These are phyloP conservation scores for Actias luna DNA, from an alignment of 2,888 invertebrate species.

Conservation along the genomic window DNA sequence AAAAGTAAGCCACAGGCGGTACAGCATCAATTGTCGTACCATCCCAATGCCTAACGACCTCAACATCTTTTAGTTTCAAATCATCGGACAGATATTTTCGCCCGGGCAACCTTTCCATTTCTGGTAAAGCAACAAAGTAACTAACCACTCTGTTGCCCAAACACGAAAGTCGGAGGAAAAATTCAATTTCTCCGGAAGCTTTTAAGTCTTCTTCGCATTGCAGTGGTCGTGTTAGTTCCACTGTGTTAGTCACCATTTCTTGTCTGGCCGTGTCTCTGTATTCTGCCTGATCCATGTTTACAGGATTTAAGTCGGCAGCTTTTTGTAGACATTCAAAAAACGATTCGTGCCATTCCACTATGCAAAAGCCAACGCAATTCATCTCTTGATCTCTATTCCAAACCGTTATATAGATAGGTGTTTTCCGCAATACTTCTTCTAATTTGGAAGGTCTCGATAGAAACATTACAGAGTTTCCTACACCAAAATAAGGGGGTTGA, in stretches of 20 bases:
- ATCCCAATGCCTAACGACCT: slow-evolving; percentile 74
- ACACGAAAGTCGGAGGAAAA: slow-evolving; percentile 64
- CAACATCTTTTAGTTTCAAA: slow-evolving; percentile 66
- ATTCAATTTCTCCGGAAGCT: slow-evolving; percentile 68
- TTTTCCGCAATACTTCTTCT: slow-evolving; percentile 60
- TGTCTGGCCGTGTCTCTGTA: slow-evolving; percentile 59
- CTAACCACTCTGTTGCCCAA: slow-evolving; percentile 67
- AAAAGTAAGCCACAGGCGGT: slow-evolving; percentile 70
- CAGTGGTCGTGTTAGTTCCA: slow-evolving; percentile 56
- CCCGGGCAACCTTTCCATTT: slow-evolving; percentile 73
- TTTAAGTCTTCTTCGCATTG: slow-evolving; percentile 74
- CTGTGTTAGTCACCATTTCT: slow-evolving; percentile 68
- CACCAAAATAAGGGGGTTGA: slow-evolving; percentile 72
- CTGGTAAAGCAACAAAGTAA: slow-evolving; percentile 66
- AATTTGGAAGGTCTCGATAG: slow-evolving; percentile 67
- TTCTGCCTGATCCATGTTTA: slow-evolving; percentile 66
- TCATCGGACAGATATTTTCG: slow-evolving; percentile 69
- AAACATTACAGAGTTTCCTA: slow-evolving; percentile 71
- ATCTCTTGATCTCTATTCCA: slow-evolving; percentile 74
- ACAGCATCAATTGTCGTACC: slow-evolving; percentile 65
- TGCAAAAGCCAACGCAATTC: slow-evolving; percentile 64
- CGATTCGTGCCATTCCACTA: slow-evolving; percentile 66
- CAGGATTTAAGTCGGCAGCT: slow-evolving; percentile 60
- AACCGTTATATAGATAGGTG: slow-evolving; percentile 68
- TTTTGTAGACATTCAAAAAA: slow-evolving; percentile 62